phyloP scores from a whole-genome alignment of 23 tunicate genomes.

The Ascidia mentula region DNA sequence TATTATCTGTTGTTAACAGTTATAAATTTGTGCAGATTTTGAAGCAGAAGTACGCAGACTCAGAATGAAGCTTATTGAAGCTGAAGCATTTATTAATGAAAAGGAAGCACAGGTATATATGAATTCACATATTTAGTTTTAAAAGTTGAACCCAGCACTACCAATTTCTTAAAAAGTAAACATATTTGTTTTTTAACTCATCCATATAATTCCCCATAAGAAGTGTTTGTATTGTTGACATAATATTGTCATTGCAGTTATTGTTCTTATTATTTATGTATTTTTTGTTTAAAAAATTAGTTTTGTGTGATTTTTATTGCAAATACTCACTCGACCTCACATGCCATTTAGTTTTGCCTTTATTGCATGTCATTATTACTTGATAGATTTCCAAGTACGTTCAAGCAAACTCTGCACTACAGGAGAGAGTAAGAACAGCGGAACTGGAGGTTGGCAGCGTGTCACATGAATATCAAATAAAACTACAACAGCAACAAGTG shows the following conservation, averaged over 20 bases:
- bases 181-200: too few relatives aligned
- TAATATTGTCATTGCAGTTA: too few relatives aligned
- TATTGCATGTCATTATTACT: too few relatives aligned
- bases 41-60: slow-evolving; percentile 63
- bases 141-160: neutral
- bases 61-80: slow-evolving; percentile 34
- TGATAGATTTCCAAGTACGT: slow-evolving; percentile 23
- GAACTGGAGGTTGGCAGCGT: slow-evolving; percentile 20
- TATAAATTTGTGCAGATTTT: slow-evolving; percentile 31
- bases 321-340: too few relatives aligned
- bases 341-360: too few relatives aligned
- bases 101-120: slow-evolving; percentile 48
- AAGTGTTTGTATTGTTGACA: too few relatives aligned
- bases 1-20: neutral
- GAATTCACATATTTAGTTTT: too few relatives aligned
- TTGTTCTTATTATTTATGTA: too few relatives aligned
- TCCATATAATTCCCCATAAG: too few relatives aligned
- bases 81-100: slow-evolving; percentile 43
- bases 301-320: too few relatives aligned
- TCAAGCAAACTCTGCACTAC: neutral
- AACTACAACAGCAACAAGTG: slow-evolving; percentile 29
- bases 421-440: slow-evolving; percentile 25
- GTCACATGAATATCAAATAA: slow-evolving; percentile 29
- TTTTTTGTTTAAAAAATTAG: too few relatives aligned
- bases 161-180: neutral